Conservation (phyloP, 2,888 invertebrate genomes). For the Luffia ferchaultella region DNA sequence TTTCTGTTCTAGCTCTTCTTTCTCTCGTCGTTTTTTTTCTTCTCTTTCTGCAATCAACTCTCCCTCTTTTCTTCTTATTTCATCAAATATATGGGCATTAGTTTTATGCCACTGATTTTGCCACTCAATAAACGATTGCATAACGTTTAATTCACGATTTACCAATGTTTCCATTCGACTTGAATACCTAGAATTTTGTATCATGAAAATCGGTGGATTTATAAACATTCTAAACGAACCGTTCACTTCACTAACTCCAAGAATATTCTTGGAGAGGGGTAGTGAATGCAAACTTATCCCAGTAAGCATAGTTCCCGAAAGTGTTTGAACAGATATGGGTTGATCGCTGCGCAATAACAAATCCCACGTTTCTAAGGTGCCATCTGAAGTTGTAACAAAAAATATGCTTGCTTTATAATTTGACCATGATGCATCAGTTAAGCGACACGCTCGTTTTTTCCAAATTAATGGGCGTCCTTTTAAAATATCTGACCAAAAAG, state of each 20-base stretch:
- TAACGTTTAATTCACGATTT: constrained; percentile 58
- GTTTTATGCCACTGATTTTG: constrained; percentile 65
- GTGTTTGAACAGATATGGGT: constrained; percentile 70
- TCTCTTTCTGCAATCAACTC: constrained; percentile 45
- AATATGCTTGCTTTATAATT: constrained; percentile 75
- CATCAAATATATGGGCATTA: constrained; percentile 39
- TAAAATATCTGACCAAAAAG: constrained; percentile 77
- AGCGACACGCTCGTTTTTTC: constrained; percentile 65
- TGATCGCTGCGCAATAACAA: constrained; percentile 73
- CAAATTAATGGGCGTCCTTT: constrained; percentile 69
- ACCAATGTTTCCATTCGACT: constrained; percentile 50
- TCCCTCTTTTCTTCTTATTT: constrained; percentile 47
- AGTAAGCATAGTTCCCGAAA: constrained; percentile 73
- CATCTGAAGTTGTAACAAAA: constrained; percentile 76
- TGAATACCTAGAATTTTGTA: constrained; percentile 42
- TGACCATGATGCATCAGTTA: constrained; percentile 80
- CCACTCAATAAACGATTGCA: constrained; percentile 64
- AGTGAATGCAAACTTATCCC: constrained; percentile 68
- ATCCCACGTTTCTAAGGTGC: constrained; percentile 84
- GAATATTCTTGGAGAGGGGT: constrained; percentile 62
- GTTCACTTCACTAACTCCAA: constrained; percentile 74
- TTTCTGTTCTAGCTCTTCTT: constrained; percentile 49
- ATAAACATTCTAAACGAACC: constrained; percentile 73
- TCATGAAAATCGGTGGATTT: constrained; percentile 61
- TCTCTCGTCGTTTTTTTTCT: constrained; percentile 39